phyloP scores from a whole-genome alignment of 2,797 vertebrate genomes.

The Lepus oiostolus region DNA sequence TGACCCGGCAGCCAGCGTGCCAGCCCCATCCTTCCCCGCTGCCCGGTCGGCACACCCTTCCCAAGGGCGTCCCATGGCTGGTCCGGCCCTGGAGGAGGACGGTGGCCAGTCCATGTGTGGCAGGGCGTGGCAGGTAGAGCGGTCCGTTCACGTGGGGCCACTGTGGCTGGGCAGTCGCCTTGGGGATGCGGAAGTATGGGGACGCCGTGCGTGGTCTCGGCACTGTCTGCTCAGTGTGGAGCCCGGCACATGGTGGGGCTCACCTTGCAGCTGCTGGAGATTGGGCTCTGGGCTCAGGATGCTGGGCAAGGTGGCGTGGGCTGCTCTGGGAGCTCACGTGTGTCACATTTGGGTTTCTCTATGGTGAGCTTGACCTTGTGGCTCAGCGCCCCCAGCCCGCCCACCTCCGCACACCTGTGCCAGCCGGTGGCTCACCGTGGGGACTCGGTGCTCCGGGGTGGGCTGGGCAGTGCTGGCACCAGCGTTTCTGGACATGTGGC shows the following conservation, averaged over 20 bases:
- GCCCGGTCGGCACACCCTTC: fast-evolving
- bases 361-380: not conserved
- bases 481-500: too few relatives aligned
- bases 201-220: fast-evolving
- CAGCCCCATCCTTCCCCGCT: not conserved
- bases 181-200: too few relatives aligned
- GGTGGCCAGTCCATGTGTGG: too few relatives aligned
- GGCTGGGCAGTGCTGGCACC: fast-evolving
- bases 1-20: not conserved
- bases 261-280: not conserved
- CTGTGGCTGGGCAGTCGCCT: too few relatives aligned
- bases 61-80: not conserved
- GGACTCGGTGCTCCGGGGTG: not conserved
- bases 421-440: too few relatives aligned
- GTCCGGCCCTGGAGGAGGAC: too few relatives aligned
- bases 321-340: fast-evolving
- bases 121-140: too few relatives aligned
- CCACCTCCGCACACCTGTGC: not conserved
- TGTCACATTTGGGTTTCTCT: not conserved
- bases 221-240: not conserved
- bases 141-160: too few relatives aligned
- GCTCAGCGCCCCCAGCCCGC: not conserved
- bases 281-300: not conserved
- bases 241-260: too few relatives aligned
- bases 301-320: not conserved